These are phyloP conservation scores for Rhagoletis pomonella DNA, from an alignment of 1,140 invertebrate genomes.

Conservation along the genomic window DNA sequence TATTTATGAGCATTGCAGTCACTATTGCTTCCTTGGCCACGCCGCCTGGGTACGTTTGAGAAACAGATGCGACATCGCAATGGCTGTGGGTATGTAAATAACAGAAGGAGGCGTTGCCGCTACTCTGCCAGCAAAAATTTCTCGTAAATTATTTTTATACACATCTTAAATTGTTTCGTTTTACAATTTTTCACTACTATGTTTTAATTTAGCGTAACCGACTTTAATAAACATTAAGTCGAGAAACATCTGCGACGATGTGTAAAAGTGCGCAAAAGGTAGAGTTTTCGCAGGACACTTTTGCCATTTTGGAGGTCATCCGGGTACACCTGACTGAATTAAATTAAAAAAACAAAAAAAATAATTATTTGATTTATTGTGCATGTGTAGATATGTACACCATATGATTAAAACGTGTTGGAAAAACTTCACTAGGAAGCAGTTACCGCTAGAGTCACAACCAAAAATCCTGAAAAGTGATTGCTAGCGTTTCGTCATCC, in stretches of 20 bases:
- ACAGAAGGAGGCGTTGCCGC: slow-evolving; percentile 7
- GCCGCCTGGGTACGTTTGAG: background rate
- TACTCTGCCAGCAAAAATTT: background rate
- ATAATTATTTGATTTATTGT: too few relatives aligned
- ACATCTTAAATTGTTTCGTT: slow-evolving; percentile 31
- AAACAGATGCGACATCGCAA: slow-evolving; percentile 19
- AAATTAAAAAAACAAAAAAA: too few relatives aligned
- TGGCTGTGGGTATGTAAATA: slow-evolving; percentile 29
- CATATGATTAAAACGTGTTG: too few relatives aligned
- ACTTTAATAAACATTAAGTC: slow-evolving; percentile 24
- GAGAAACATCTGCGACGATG: background rate
- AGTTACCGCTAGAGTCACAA: too few relatives aligned
- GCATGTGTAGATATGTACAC: too few relatives aligned
- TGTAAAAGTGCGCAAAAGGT: background rate
- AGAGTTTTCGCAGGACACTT: background rate
- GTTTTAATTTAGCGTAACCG: slow-evolving; percentile 33
- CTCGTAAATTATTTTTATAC: slow-evolving; percentile 28
- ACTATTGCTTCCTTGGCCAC: background rate
- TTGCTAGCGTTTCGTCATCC: too few relatives aligned
- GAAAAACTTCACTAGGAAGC: too few relatives aligned
- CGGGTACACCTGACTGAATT: background rate
- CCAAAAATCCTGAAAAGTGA: too few relatives aligned
- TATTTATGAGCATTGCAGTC: slow-evolving; percentile 27
- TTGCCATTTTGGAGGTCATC: slow-evolving; percentile 29
- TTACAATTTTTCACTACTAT: slow-evolving; percentile 1